Evolutionary conservation across 2,113 vertebrate species (phyloP).

Genomic region (Takifugu bimaculatus): DNA sequence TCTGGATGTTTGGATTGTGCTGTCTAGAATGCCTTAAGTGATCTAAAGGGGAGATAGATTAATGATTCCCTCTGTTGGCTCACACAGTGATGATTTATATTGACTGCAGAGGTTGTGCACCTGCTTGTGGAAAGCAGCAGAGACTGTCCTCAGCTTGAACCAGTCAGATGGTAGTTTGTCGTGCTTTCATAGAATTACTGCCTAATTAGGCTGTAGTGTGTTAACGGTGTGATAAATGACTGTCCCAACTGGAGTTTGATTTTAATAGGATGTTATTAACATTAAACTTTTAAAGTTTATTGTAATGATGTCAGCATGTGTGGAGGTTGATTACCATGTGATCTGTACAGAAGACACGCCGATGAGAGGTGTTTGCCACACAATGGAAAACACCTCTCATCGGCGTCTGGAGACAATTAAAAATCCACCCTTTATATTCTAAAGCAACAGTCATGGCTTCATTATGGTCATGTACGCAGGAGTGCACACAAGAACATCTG

Average conservation of each 20-base stretch:
- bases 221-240: constrained; percentile 20
- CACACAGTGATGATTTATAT: neutral
- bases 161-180: constrained; percentile 18
- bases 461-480: constrained; percentile 43
- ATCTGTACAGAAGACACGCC: constrained; percentile 45
- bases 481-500: constrained; percentile 31
- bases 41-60: constrained; percentile 39
- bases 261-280: constrained; percentile 28
- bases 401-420: constrained; percentile 19
- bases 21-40: constrained; percentile 41
- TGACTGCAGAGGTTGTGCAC: constrained; percentile 39
- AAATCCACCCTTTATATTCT: constrained; percentile 55
- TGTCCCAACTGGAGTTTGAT: constrained; percentile 12
- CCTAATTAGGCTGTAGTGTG: constrained; percentile 26
- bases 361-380: constrained; percentile 62
- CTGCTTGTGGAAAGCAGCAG: constrained; percentile 30
- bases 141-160: constrained; percentile 8
- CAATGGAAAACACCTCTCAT: constrained; percentile 24
- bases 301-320: constrained; percentile 40
- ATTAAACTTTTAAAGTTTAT: constrained; percentile 33
- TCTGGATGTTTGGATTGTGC: constrained; percentile 27
- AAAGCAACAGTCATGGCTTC: constrained; percentile 41
- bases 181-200: constrained; percentile 23
- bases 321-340: constrained; percentile 40
- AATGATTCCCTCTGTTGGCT: neutral